Conservation (phyloP, 2,113 vertebrate genomes). For the Grallaria varia region DNA sequence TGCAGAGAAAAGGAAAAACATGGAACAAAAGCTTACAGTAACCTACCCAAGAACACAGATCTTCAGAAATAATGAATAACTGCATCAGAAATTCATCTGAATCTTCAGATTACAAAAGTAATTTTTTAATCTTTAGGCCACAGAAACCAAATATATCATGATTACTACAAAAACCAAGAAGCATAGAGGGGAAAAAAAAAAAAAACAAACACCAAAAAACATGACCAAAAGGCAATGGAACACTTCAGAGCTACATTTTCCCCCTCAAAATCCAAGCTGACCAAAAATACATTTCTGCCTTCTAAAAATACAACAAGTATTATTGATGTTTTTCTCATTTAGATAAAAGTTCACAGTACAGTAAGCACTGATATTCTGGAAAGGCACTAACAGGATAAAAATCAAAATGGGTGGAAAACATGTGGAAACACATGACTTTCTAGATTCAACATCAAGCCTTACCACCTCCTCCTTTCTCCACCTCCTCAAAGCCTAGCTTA, state of each 20-base stretch:
- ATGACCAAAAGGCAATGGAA: background rate
- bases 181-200: background rate
- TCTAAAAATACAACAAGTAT: background rate
- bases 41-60: background rate
- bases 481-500: background rate
- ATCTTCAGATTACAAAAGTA: background rate
- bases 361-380: background rate
- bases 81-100: background rate
- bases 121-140: background rate
- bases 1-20: background rate
- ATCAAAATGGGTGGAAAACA: background rate
- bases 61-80: background rate
- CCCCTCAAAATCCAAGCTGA: background rate
- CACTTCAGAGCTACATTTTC: background rate
- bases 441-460: background rate
- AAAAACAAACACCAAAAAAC: too few relatives aligned
- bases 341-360: background rate
- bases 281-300: background rate
- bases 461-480: background rate
- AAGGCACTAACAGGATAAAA: background rate
- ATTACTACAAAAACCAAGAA: background rate
- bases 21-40: background rate
- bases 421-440: background rate
- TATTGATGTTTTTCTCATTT: background rate
- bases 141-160: background rate